Evolutionary conservation across 1,140 invertebrate genomes (phyloP).

Genomic region (Eurosta solidaginis): DNA sequence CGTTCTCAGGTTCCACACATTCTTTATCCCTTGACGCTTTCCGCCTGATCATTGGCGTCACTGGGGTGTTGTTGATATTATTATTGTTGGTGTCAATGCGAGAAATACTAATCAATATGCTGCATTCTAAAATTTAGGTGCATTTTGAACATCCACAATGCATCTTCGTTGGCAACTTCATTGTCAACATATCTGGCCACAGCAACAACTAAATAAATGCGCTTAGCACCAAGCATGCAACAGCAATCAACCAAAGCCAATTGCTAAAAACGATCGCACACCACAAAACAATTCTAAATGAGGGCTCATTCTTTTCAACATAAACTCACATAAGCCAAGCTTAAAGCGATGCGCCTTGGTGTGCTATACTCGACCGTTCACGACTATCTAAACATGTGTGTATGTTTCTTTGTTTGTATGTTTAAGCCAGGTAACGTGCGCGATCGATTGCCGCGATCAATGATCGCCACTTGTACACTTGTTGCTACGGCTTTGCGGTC

Average conservation of each 20-base stretch:
- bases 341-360: not conserved
- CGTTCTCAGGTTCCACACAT: no score
- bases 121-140: not conserved
- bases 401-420: not conserved
- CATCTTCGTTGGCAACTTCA: slow-evolving; percentile 12
- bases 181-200: no score
- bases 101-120: slow-evolving; percentile 6
- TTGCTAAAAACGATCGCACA: slow-evolving; percentile 10
- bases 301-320: slow-evolving; percentile 17
- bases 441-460: slow-evolving; percentile 55
- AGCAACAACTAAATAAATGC: no score
- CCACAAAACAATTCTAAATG: slow-evolving; percentile 27
- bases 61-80: not conserved
- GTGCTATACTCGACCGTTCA: not conserved
- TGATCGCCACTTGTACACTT: slow-evolving; percentile 59
- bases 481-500: slow-evolving; percentile 57
- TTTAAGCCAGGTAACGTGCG: not conserved
- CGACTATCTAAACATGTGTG: not conserved
- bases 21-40: no score
- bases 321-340: not conserved
- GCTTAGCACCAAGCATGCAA: not conserved
- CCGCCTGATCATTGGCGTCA: not conserved
- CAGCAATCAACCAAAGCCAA: slow-evolving; percentile 1
- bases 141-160: not conserved
- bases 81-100: not conserved